These are phyloP conservation scores for Heteractis magnifica DNA, from an alignment of 92 coral and sea anemone genomes.

Conservation along the genomic window DNA sequence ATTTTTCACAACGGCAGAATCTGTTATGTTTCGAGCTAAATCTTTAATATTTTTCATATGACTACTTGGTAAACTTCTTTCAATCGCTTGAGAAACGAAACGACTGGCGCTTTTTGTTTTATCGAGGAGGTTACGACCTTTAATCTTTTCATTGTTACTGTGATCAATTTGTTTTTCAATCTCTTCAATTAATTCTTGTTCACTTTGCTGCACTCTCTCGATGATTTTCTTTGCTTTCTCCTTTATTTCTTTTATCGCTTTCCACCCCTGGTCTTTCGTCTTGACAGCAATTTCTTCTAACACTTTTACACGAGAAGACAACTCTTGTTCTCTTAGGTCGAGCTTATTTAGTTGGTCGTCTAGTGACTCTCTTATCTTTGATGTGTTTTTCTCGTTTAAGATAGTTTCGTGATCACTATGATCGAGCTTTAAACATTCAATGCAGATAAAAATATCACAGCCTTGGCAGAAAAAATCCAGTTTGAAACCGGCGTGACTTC, in stretches of 20 bases:
- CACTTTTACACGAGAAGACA: neutral
- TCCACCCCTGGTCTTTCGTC: neutral
- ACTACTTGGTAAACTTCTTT: neutral
- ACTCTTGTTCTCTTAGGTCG: neutral
- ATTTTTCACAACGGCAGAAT: neutral
- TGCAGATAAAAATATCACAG: no score
- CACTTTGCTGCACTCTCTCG: neutral
- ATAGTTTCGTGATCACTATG: neutral
- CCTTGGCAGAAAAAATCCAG: slow-evolving; percentile 9
- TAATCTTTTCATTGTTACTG: neutral
- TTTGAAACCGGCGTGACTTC: neutral
- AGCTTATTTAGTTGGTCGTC: neutral
- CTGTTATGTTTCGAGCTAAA: neutral
- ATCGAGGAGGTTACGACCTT: neutral
- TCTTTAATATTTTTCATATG: neutral
- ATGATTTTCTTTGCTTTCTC: neutral
- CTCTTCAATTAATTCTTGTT: neutral
- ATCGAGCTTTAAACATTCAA: slow-evolving; percentile 5
- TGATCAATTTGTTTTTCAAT: neutral
- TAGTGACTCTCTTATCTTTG: neutral
- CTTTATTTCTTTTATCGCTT: neutral
- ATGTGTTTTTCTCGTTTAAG: neutral
- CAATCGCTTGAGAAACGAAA: neutral
- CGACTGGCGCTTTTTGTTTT: neutral
- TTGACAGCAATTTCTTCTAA: neutral